Conservation (phyloP, 1,140 invertebrate genomes). For the Drosophila bocki region DNA sequence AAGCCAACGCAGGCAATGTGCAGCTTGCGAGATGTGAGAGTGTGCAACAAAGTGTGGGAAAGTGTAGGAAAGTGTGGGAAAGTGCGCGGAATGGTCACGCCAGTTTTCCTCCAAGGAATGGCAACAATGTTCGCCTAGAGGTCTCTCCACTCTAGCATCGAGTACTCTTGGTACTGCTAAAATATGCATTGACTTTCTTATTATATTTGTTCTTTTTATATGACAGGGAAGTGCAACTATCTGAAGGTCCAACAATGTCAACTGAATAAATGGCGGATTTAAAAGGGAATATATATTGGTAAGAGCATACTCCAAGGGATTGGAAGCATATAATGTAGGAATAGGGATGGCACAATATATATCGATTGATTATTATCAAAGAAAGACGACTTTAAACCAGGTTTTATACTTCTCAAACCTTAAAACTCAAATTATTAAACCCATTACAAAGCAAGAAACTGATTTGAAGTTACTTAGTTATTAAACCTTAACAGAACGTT, state of each 20-base stretch:
- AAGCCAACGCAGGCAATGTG: slow-evolving; percentile 12
- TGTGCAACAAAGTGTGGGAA: slow-evolving; percentile 24
- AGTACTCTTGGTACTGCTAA: background rate
- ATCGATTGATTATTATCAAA: background rate
- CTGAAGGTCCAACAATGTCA: background rate
- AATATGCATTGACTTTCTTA: slow-evolving; percentile 24
- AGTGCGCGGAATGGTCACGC: slow-evolving; percentile 38
- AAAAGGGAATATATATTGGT: background rate
- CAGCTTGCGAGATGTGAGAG: slow-evolving; percentile 21
- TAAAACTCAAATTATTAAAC: background rate
- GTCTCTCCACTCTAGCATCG: slow-evolving; percentile 3
- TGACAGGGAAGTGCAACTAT: background rate
- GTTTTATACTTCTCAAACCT: background rate
- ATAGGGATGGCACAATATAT: background rate
- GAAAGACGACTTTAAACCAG: too few species aligned
- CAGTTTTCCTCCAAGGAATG: slow-evolving; percentile 24
- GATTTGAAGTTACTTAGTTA: background rate
- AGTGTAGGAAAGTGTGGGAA: slow-evolving; percentile 12
- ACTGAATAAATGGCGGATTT: background rate
- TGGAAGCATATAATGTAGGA: background rate
- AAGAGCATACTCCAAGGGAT: background rate
- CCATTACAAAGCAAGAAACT: background rate
- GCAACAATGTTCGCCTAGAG: slow-evolving; percentile 20
- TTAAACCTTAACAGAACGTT: background rate
- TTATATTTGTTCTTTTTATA: slow-evolving; percentile 7